Evolutionary conservation across 2,113 vertebrate species (phyloP).

Genomic region (Mustelus asterias): DNA sequence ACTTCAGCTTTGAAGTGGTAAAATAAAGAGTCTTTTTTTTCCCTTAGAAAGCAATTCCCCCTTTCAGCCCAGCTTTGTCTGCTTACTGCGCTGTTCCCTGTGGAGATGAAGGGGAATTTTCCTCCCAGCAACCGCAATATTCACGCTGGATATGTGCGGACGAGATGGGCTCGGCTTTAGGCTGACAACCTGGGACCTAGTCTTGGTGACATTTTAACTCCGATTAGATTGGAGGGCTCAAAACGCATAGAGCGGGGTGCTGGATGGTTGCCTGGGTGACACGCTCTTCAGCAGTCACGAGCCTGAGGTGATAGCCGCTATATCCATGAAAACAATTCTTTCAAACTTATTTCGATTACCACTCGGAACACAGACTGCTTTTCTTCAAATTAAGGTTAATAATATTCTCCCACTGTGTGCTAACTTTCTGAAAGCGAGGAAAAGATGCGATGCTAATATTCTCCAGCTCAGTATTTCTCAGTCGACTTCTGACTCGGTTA

Average conservation of each 20-base stretch:
- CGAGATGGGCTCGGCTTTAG: conserved; percentile 43
- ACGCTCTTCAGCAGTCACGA: conserved; percentile 41
- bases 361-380: conserved; percentile 34
- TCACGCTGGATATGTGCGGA: conserved; percentile 48
- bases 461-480: neutral
- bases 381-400: conserved; percentile 41
- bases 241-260: conserved; percentile 40
- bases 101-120: conserved; percentile 50
- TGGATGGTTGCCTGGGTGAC: conserved; percentile 54
- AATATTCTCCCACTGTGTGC: conserved; percentile 33
- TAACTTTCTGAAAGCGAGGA: conserved; percentile 40
- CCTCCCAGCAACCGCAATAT: conserved; percentile 52
- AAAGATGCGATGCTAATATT: conserved; percentile 36
- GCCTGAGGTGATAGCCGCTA: conserved; percentile 43
- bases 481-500: neutral
- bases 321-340: conserved; percentile 44
- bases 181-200: conserved; percentile 46
- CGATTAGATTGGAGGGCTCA: conserved; percentile 45
- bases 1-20: conserved; percentile 41
- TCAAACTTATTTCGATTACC: neutral
- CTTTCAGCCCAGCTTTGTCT: conserved; percentile 45
- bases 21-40: conserved; percentile 44
- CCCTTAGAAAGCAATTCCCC: conserved; percentile 35
- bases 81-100: conserved; percentile 40
- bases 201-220: conserved; percentile 45